Evolutionary conservation across 1,140 invertebrate species (phyloP).

Genomic region (Harpegnathos saltator): DNA sequence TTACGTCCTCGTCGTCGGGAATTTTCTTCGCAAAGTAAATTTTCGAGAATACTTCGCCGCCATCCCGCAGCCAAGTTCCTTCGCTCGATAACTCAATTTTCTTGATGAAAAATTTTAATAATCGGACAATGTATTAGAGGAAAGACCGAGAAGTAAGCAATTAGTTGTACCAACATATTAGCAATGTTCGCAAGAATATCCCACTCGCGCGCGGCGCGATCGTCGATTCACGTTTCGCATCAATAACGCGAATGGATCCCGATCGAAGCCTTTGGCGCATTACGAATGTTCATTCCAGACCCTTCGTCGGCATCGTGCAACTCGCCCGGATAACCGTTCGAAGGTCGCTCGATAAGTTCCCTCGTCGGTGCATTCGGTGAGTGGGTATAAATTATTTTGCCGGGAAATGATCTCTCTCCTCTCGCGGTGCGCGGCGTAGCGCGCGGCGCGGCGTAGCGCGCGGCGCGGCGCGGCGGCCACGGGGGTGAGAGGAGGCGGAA

Average conservation of each 20-base stretch:
- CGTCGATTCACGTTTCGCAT: slow-evolving; percentile 4
- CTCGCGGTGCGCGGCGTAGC: slow-evolving; percentile 50
- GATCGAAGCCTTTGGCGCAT: slow-evolving; percentile 29
- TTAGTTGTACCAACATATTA: too few relatives aligned
- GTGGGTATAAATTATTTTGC: slow-evolving; percentile 72
- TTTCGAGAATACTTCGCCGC: too few relatives aligned
- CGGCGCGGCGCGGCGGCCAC: slow-evolving; percentile 39
- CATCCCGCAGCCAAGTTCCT: too few relatives aligned
- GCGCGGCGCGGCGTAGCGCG: slow-evolving; percentile 32
- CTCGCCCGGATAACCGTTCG: slow-evolving; percentile 42
- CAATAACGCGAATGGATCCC: slow-evolving; percentile 36
- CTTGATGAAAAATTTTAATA: too few relatives aligned
- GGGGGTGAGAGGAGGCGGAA: slow-evolving; percentile 45
- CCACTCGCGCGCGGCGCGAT: neutral
- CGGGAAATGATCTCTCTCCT: slow-evolving; percentile 70
- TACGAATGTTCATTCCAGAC: slow-evolving; percentile 17
- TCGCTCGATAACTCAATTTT: too few relatives aligned
- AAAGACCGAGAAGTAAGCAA: too few relatives aligned
- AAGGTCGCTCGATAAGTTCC: slow-evolving; percentile 58
- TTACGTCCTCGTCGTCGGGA: too few relatives aligned
- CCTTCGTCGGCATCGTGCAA: slow-evolving; percentile 31
- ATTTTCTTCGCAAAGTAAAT: too few relatives aligned
- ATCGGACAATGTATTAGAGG: too few relatives aligned
- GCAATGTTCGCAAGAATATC: neutral
- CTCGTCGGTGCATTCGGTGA: slow-evolving; percentile 42